These are phyloP conservation scores for Parnassius glacialis DNA, from an alignment of 2,888 invertebrate species.

Conservation along the genomic window DNA sequence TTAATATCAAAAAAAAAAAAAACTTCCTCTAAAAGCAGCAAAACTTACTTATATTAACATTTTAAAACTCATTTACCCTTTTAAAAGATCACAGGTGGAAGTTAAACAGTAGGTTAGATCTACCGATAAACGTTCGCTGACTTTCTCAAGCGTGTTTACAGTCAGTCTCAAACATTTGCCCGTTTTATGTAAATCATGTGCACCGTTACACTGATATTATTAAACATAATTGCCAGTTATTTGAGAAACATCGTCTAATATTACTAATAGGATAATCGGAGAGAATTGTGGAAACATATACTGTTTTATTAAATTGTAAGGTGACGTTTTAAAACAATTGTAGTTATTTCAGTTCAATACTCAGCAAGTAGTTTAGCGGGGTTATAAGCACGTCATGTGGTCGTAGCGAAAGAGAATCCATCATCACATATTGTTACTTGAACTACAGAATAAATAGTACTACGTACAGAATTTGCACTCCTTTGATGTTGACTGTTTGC, in stretches of 20 bases:
- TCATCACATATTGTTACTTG: too few species aligned
- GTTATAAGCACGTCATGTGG: too few species aligned
- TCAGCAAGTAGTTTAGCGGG: neutral
- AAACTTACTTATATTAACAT: too few species aligned
- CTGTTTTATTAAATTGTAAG: conserved; percentile 45
- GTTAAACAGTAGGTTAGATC: conserved; percentile 18
- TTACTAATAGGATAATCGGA: conserved; percentile 51
- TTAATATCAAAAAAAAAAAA: too few species aligned
- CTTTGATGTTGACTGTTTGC: too few species aligned
- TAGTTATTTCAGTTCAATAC: conserved; percentile 29
- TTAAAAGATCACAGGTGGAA: conserved; percentile 1
- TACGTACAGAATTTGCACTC: too few species aligned
- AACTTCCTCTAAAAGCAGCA: too few species aligned
- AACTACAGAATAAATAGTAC: too few species aligned
- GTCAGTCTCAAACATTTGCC: conserved; percentile 46
- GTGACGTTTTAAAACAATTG: conserved; percentile 50
- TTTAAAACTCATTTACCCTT: neutral
- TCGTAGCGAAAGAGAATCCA: too few species aligned
- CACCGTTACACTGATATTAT: conserved; percentile 53
- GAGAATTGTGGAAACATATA: conserved; percentile 43
- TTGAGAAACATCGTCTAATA: conserved; percentile 65
- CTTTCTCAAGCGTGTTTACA: conserved; percentile 34
- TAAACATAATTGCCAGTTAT: conserved; percentile 61
- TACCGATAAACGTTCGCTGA: conserved; percentile 24
- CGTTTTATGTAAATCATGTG: conserved; percentile 58